Base-by-base conservation (phyloP, 2,113 vertebrate genomes). In the Macquaria australasica region DNA sequence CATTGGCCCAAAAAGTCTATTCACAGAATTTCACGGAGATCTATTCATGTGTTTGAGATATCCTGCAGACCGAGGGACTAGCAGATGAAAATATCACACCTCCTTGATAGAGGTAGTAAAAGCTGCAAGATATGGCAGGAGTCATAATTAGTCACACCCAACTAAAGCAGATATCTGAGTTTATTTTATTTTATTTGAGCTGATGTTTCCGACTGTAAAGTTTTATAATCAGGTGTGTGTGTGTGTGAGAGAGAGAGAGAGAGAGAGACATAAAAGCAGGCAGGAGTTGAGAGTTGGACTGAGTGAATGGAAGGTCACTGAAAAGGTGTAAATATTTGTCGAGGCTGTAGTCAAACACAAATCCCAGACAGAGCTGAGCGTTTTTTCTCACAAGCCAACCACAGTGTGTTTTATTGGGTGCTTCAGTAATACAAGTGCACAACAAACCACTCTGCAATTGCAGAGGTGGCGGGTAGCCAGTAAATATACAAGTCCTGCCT, bases 321-420 rank as follows among this genome's bases (percentile, higher is more conserved):
- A 84, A 50, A 10, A 28, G 31, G 39, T 58, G 83, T 72, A 64
- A 84, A 85, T 73, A 76, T 68, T 76, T 48, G 62, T 43, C 10
- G 72, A 82, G 50, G 62, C 53, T 15, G 51, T 3, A 55, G 60
- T 37, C 25, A 25, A 66, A 88, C 71, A 89, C 55, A 91, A 85
- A 87, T 69, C 64, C 75, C 75, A 80, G 60, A 84, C 56, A 21
- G 53, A 87, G 81, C 73, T 48, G 18, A 85, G 71, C 20, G 23
- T 75, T 84, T 39, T 37, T 91, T 90, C 78, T 93, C 93, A 95
- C 93, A 91, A 93, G 95, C 97, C 96, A 96, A 97, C 97, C 97
- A 98, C 97, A 97, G 97, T 97, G 97, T 98, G 98, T 98, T 99
- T 98, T 98, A 98, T 97, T 99, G 97, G 97, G 97, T 97, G 97